Evolutionary conservation across 2,888 invertebrate species (phyloP).

Genomic region (Norana najaformis): DNA sequence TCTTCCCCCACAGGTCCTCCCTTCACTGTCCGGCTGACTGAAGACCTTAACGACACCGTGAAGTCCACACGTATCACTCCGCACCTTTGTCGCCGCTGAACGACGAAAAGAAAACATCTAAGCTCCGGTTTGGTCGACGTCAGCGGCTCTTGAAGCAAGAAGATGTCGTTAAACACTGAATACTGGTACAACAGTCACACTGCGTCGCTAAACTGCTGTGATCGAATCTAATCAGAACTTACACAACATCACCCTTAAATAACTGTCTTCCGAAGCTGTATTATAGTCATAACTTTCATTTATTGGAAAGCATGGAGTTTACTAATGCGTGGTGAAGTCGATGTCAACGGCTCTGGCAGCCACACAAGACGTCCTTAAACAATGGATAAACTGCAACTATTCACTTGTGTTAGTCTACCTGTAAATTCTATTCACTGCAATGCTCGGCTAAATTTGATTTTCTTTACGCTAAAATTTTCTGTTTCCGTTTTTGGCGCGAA

Average conservation of each 20-base stretch:
- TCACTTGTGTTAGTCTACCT: not conserved
- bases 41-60: slow-evolving; percentile 24
- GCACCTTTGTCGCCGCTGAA: slow-evolving; percentile 14
- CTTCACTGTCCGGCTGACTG: not conserved
- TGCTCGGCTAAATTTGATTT: too few relatives aligned
- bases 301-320: not conserved
- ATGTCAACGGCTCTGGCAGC: not conserved
- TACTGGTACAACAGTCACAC: not conserved
- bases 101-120: not conserved
- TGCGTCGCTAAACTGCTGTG: too few relatives aligned
- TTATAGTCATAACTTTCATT: not conserved
- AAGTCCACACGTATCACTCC: slow-evolving; percentile 27
- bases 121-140: not conserved
- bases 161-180: too few relatives aligned
- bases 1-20: slow-evolving; percentile 15
- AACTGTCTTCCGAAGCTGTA: not conserved
- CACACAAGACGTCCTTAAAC: not conserved
- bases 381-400: not conserved
- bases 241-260: too few relatives aligned
- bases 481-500: not conserved
- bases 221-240: too few relatives aligned
- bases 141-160: not conserved
- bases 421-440: not conserved
- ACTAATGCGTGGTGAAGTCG: not conserved
- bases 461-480: too few relatives aligned